These are phyloP conservation scores for Xanthorhoe spadicearia DNA, from an alignment of 2,888 invertebrate genomes.

Conservation along the genomic window DNA sequence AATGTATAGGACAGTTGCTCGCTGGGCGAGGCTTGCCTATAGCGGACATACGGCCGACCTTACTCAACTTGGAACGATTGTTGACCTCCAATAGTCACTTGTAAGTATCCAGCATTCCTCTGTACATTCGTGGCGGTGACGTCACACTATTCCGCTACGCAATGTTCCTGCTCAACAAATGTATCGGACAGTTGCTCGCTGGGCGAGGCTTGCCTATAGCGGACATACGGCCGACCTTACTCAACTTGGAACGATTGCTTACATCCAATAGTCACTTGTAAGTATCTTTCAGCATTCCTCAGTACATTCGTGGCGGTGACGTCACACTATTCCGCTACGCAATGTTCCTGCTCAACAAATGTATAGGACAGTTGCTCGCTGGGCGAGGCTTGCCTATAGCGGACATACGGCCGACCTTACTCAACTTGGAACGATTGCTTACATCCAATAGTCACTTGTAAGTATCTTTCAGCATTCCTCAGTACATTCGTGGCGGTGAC, in stretches of 20 bases:
- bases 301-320: conserved; percentile 92
- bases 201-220: conserved; percentile 89
- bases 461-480: too few relatives aligned
- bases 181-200: conserved; percentile 95
- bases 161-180: conserved; percentile 96
- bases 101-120: conserved; percentile 95
- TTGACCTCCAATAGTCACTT: too few relatives aligned
- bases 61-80: too few relatives aligned
- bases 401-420: conserved; percentile 90
- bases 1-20: too few relatives aligned
- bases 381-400: conserved; percentile 89
- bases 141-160: conserved; percentile 94
- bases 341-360: conserved; percentile 96
- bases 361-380: conserved; percentile 95
- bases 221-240: conserved; percentile 90
- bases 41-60: too few relatives aligned
- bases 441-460: conserved; percentile 64
- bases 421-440: conserved; percentile 88
- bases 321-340: conserved; percentile 93
- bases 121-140: conserved; percentile 92
- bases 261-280: conserved; percentile 64
- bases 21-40: too few relatives aligned
- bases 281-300: too few relatives aligned
- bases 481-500: too few relatives aligned
- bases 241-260: conserved; percentile 88